Evolutionary conservation across 2,797 vertebrate genomes (phyloP).

Genomic region (Pangasius sanitwongsei): DNA sequence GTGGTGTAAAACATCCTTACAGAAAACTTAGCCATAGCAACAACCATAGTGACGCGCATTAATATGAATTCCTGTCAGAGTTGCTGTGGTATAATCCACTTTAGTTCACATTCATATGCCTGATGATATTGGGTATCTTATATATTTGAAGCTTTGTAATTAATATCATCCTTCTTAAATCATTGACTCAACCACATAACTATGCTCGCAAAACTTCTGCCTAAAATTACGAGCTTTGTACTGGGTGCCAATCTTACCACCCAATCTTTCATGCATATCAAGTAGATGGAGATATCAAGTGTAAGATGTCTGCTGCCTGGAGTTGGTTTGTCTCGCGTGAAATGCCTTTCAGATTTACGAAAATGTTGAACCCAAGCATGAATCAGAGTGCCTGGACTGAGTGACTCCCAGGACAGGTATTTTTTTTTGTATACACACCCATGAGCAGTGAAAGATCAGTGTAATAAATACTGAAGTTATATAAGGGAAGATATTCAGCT

Average conservation of each 20-base stretch:
- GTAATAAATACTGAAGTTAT: background rate
- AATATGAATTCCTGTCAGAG: background rate
- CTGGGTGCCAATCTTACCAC: background rate
- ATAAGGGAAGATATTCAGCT: background rate
- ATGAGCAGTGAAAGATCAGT: background rate
- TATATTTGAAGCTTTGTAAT: background rate
- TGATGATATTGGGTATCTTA: background rate
- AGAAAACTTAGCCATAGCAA: background rate
- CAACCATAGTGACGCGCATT: background rate
- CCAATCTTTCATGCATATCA: background rate
- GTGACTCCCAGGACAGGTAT: background rate
- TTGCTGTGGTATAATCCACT: background rate
- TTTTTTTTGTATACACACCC: background rate
- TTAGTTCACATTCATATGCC: background rate
- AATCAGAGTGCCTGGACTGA: background rate
- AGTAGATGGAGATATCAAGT: conserved; percentile 11
- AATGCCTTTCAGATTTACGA: background rate
- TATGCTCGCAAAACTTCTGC: background rate
- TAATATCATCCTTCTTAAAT: background rate
- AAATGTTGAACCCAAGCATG: conserved; percentile 9
- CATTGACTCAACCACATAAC: background rate
- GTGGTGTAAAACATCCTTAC: background rate
- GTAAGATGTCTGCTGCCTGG: conserved; percentile 15
- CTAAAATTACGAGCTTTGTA: background rate
- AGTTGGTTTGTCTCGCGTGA: conserved; percentile 1